Evolutionary conservation across 2,113 vertebrate genomes (phyloP), one percentile per base, ranked within the genome.

Genomic region (Epinephelus cyanopodus): DNA sequence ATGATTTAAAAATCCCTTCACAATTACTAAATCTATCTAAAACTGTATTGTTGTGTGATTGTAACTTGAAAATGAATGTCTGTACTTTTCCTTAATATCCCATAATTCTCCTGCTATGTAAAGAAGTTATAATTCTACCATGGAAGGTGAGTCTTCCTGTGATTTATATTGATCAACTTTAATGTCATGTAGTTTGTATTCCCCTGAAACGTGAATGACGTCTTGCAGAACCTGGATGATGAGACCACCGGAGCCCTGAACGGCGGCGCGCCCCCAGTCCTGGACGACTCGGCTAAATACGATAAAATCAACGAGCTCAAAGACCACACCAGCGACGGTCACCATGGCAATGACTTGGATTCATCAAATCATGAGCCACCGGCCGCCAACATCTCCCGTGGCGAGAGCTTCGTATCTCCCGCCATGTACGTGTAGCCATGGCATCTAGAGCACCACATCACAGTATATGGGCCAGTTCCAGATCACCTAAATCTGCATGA

Each of bases 391-490:
- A 86, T 95, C 71, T 56, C 93, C 15, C 93, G 88, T 7, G 93
- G 89, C 25, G 94, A 95, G 77, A 95, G 95, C 87, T 95, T 96
- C 5, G 86, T 95, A 10, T 96, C 95, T 25, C 62, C 91, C 2
- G 71, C 95, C 82, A 94, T 96, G 95, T 91, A 94, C 2, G 95
- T 95, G 84, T 96, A 95, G 80, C 77, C 53, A 5, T 11, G 78
- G 42, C 68, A 6, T 56, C 58, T n/a, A 0, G 1, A 23, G 25
- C 69, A 15, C 13, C 25, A 1, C 62, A 5, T 54, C 67, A 23
- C 37, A 0, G 19, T 6, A 23, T 2, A 23, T 2, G 63, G 62
- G 74, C 74, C 18, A 74, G 67, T 70, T 90, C 87, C 91, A 85
- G 90, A 70, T 90, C 83, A 81, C 76, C 83, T 69, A 69, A 77